These are phyloP conservation scores for Sardina pilchardus DNA, from an alignment of 2,113 vertebrate species.

Conservation along the genomic window DNA sequence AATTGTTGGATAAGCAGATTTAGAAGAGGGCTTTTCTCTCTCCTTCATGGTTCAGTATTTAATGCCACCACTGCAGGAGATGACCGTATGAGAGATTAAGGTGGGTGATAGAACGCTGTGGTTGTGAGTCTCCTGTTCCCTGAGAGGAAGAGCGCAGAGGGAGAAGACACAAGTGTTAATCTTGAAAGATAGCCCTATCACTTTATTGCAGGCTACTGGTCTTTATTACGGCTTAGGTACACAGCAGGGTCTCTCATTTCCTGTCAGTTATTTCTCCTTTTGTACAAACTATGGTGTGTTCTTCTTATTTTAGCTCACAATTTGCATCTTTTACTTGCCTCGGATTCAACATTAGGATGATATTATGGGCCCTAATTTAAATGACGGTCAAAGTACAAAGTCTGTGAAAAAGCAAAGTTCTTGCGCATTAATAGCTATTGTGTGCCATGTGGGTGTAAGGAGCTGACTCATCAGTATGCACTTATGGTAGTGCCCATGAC, in stretches of 20 bases:
- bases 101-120: neutral
- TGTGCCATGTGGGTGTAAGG: too few species aligned
- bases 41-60: neutral
- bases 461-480: too few species aligned
- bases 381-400: too few species aligned
- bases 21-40: neutral
- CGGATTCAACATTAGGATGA: neutral
- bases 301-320: neutral
- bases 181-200: neutral
- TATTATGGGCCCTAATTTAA: too few species aligned
- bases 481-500: too few species aligned
- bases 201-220: neutral
- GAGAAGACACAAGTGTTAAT: neutral
- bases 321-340: neutral
- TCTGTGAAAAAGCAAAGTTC: too few species aligned
- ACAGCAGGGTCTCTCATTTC: neutral
- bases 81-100: neutral
- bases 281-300: neutral
- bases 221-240: neutral
- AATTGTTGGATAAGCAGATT: conserved; percentile 3
- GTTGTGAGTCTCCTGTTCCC: neutral
- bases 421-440: too few species aligned
- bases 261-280: neutral
- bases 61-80: neutral
- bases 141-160: neutral